These are phyloP conservation scores for Colistium nudipinnis DNA, from an alignment of 2,113 vertebrate genomes.

Conservation along the genomic window DNA sequence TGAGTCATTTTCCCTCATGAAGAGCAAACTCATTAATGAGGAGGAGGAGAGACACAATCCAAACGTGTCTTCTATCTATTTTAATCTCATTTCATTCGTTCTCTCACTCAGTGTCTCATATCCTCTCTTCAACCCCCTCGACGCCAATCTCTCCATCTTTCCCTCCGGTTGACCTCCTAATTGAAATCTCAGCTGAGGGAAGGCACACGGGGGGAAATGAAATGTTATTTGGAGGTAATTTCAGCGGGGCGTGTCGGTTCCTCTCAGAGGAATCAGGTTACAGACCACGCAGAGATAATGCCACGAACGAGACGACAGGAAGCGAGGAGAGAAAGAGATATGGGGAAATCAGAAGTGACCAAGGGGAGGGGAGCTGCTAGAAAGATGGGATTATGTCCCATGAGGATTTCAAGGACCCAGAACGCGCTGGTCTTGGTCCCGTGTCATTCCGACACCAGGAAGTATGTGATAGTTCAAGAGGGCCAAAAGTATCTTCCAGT, in stretches of 20 bases:
- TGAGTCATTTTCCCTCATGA: slow-evolving; percentile 12
- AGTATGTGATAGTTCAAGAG: no score
- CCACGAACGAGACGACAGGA: slow-evolving; percentile 44
- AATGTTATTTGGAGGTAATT: slow-evolving; percentile 74
- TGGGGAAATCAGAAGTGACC: slow-evolving; percentile 49
- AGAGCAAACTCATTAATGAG: slow-evolving; percentile 25
- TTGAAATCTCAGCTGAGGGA: slow-evolving; percentile 73
- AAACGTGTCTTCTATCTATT: slow-evolving; percentile 11
- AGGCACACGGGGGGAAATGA: slow-evolving; percentile 64
- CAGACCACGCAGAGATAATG: slow-evolving; percentile 57
- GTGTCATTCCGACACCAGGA: no score
- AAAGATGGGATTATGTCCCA: no score
- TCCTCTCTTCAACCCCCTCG: slow-evolving; percentile 28
- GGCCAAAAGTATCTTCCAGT: no score
- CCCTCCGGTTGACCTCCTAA: slow-evolving; percentile 62
- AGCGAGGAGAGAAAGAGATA: slow-evolving; percentile 24
- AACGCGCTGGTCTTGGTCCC: no score
- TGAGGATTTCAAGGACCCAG: no score
- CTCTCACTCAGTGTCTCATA: not conserved
- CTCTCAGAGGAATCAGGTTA: slow-evolving; percentile 70
- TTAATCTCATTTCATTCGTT: slow-evolving; percentile 44
- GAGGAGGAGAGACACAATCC: slow-evolving; percentile 11
- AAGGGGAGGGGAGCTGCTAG: no score
- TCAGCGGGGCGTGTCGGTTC: slow-evolving; percentile 50
- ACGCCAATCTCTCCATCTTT: slow-evolving; percentile 34